Evolutionary conservation across 2,797 vertebrate species (phyloP), one percentile per base, ranked within the genome.

Genomic region (Rhabdophis nuchalis): DNA sequence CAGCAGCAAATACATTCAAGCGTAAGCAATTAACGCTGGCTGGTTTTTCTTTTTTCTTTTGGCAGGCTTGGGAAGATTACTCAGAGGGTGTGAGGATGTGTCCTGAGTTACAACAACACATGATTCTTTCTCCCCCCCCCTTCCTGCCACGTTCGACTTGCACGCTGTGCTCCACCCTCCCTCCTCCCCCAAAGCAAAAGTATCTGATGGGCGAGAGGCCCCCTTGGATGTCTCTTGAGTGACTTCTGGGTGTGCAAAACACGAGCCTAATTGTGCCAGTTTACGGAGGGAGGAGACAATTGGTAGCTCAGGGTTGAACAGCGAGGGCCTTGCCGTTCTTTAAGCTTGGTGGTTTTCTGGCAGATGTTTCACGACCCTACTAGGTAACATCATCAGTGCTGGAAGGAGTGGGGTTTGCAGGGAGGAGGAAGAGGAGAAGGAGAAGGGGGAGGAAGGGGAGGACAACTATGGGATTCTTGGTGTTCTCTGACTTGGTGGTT

Each of bases 1-100:
- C 94, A 97, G 95, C 94, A 96, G 96, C 96, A 97, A 97, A 97
- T 92, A 97, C 88, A 96, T 96, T 97, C 94, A 94, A 88, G 92
- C 95, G 86, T 95, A 97, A 96, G 97, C 96, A 97, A 97, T 97
- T 97, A 98, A 96, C 93, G 95, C 91, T 25, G 77, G 94, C 64
- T 72, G 27, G 20, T 3, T 46, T 46, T 46, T 46, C 5, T 46
- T 3, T 46, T 46, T 86, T 96, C 94, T 90, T 96, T 95, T 96
- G 96, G 96, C 96, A 97, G 97, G 93, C 95, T 96, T 96, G 92
- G 92, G 93, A 96, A 97, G 95, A 96, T 96, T 96, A 97, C 94
- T 96, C 95, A 90, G 85, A 94, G 52, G 86, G 96, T 72, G 89
- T 46, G 68, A 53, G 90, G 20, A 85, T 12, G 77, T 57, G 90